These are phyloP conservation scores for Hyposoter dolosus DNA, from an alignment of 2,888 invertebrate genomes.

Conservation along the genomic window DNA sequence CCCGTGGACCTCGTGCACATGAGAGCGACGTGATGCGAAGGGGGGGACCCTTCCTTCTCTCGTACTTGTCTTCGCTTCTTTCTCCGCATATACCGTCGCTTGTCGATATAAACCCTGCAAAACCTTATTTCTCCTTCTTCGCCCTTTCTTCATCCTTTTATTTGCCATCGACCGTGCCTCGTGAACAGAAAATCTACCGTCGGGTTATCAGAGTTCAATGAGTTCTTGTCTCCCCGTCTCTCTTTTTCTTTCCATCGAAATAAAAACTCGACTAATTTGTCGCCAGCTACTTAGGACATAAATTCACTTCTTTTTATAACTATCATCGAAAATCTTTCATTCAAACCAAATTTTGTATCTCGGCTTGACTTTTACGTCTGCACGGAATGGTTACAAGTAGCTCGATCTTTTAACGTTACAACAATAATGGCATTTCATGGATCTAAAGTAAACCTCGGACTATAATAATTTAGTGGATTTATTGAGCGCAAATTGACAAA, in stretches of 20 bases:
- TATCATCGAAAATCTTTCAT: constrained; percentile 41
- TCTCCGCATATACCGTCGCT: constrained; percentile 63
- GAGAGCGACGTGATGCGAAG: constrained; percentile 63
- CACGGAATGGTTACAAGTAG: constrained; percentile 26
- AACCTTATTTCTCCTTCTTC: constrained; percentile 71
- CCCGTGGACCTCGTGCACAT: constrained; percentile 69
- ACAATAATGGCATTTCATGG: constrained; percentile 74
- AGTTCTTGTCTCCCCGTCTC: constrained; percentile 70
- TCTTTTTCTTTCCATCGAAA: constrained; percentile 25
- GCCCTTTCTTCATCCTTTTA: constrained; percentile 62
- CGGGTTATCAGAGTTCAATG: constrained; percentile 68
- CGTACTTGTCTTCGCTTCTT: constrained; percentile 62
- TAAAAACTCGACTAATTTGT: constrained; percentile 74
- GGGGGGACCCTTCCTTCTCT: constrained; percentile 54
- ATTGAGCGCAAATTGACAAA: background rate
- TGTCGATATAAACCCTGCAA: constrained; percentile 64
- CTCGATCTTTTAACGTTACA: constrained; percentile 72
- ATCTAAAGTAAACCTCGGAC: constrained; percentile 21
- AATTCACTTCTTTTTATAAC: constrained; percentile 75
- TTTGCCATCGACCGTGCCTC: constrained; percentile 44
- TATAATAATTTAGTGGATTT: background rate
- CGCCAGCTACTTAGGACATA: constrained; percentile 77
- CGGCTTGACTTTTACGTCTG: background rate
- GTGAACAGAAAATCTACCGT: constrained; percentile 45
- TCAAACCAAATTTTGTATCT: constrained; percentile 38